Base-by-base conservation (phyloP, 2,888 invertebrate species). In the Tholera decimalis region DNA sequence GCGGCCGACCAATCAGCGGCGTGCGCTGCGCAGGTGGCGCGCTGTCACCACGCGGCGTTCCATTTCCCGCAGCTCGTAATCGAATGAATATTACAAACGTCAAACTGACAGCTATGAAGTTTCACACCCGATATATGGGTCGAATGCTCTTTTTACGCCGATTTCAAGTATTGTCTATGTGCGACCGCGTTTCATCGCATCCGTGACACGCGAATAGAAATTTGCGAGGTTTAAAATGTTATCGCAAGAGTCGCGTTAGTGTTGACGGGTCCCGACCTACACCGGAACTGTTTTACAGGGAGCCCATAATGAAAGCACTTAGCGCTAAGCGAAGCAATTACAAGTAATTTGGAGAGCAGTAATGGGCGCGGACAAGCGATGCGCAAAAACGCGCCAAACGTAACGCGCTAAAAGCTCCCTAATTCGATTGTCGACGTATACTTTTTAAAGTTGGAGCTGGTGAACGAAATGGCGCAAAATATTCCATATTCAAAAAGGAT, bases 261-360 rank as follows among this genome's bases (percentile, higher is more conserved):
- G 87, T 88, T 87, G 89, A 89, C 89, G 88, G 84, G 85, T 88
- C 84, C 83, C 86, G 85, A 83, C 82, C 86, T 88, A 83, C 77
- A 83, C 85, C 85, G 88, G 89, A 89, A 90, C 91, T 89, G 90
- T 89, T 89, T 88, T 87, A 87, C 91, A 86, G 88, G 82, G 86
- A 85, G 86, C 76, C 87, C 86, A 86, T 94, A 94, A 95, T 94
- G 94, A 95, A 94, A 95, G 95, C 95, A 95, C 95, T 95, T 94
- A 94, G 89, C 93, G 90, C 89, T 94, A 94, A 95, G 93, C 94
- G 95, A 95, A 94, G 93, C 94, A 95, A 95, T 95, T 95, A 95
- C 94, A 94, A 95, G 93, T 94, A 93, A 94, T 95, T 95, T 93
- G 91, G 91, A 89, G 87, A 88, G 89, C 92, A 85, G 90, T 95